Percentiles rank a stretch among this genome's conserved stretches.
Conservation (phyloP, 2,888 invertebrate species). For the Andrena dorsata region DNA sequence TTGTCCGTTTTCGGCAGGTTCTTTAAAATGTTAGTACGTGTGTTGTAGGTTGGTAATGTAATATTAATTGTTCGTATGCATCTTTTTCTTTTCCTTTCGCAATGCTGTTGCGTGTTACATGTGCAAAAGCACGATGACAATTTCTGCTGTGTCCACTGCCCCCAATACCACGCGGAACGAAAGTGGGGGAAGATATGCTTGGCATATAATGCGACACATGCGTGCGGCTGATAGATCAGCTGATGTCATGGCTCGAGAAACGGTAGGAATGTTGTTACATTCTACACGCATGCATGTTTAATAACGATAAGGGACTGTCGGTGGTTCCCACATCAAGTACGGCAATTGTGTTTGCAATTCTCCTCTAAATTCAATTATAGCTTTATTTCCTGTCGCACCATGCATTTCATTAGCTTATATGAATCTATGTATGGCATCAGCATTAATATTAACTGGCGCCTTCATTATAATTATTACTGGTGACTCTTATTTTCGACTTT, state of each 20-base stretch:
- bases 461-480: too few relatives aligned
- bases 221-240: conserved; percentile 52
- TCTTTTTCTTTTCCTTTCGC: neutral
- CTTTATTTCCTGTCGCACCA: neutral
- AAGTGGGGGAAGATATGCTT: conserved; percentile 8
- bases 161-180: neutral
- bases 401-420: neutral
- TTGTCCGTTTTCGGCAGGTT: neutral
- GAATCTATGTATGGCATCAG: too few relatives aligned
- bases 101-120: neutral
- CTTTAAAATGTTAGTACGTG: neutral
- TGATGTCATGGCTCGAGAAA: conserved; percentile 43
- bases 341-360: neutral
- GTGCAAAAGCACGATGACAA: neutral
- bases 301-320: conserved; percentile 25
- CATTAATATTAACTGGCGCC: too few relatives aligned
- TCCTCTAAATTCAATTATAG: neutral
- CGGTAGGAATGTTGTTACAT: conserved; percentile 33
- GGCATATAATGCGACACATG: neutral
- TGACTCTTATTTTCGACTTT: too few relatives aligned
- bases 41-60: neutral
- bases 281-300: conserved; percentile 16
- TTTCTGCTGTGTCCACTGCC: neutral
- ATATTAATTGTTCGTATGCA: neutral
- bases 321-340: conserved; percentile 12